Conservation (phyloP, 2,113 vertebrate species). For the Cebidichthys violaceus region DNA sequence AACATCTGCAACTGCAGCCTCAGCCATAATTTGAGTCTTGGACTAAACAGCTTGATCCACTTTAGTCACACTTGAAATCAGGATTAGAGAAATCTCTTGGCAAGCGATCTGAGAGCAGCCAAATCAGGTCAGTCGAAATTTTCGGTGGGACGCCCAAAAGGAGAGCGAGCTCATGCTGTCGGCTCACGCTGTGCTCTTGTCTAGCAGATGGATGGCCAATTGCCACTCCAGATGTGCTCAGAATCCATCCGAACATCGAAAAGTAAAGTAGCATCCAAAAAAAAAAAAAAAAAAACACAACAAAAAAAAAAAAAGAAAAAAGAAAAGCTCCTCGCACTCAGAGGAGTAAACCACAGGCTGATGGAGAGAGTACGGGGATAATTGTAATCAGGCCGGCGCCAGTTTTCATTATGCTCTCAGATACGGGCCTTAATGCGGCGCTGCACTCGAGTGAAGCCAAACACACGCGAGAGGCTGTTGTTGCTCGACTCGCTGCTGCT, state of each 20-base stretch:
- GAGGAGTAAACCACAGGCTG: slow-evolving; percentile 51
- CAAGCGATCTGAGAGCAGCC: slow-evolving; percentile 72
- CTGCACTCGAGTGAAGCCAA: slow-evolving; percentile 35
- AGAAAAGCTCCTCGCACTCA: slow-evolving; percentile 45
- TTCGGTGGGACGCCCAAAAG: slow-evolving; percentile 55
- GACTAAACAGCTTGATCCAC: slow-evolving; percentile 80
- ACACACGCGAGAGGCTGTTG: slow-evolving; percentile 28
- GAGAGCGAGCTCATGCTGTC: slow-evolving; percentile 53
- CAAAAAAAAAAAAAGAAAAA: slow-evolving; percentile 49
- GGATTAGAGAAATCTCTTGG: slow-evolving; percentile 81
- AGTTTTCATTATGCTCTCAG: slow-evolving; percentile 68
- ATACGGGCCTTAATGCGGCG: slow-evolving; percentile 45
- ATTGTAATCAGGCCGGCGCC: slow-evolving; percentile 79
- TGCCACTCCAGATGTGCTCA: slow-evolving; percentile 69
- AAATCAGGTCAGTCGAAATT: slow-evolving; percentile 73
- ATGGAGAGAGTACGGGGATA: slow-evolving; percentile 68
- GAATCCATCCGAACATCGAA: slow-evolving; percentile 49
- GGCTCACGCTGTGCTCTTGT: slow-evolving; percentile 42
- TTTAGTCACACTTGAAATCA: slow-evolving; percentile 81
- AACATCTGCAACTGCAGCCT: slow-evolving; percentile 66
- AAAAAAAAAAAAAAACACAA: slow-evolving; percentile 54
- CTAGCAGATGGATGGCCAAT: slow-evolving; percentile 65
- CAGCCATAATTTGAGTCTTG: slow-evolving; percentile 67
- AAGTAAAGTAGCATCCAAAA: slow-evolving; percentile 49
- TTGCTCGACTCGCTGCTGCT: slow-evolving; percentile 38